These are phyloP conservation scores for Caenorhabditis angaria DNA, from an alignment of 2,888 invertebrate species.

Conservation along the genomic window DNA sequence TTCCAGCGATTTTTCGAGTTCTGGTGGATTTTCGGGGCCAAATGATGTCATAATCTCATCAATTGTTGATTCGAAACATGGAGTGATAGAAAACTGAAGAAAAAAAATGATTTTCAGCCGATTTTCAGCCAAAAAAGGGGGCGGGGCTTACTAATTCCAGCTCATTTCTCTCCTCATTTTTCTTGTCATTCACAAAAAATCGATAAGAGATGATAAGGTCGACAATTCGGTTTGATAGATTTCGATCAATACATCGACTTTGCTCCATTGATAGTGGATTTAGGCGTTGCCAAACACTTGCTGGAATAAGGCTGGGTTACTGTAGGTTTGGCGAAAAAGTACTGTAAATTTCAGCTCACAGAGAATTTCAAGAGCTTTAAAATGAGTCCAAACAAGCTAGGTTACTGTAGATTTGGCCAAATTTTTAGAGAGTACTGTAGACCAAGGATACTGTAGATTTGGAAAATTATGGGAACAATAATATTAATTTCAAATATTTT, in stretches of 20 bases:
- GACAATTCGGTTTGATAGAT: slow-evolving; percentile 26
- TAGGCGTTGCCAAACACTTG: slow-evolving; percentile 33
- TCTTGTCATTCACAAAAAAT: slow-evolving; percentile 37
- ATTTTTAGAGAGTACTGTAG: too few relatives aligned
- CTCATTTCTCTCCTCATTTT: slow-evolving; percentile 22
- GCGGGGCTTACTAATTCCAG: slow-evolving; percentile 17
- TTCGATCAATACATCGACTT: slow-evolving; percentile 22
- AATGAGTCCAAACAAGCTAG: too few relatives aligned
- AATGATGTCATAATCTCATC: slow-evolving; percentile 16
- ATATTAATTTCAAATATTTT: too few relatives aligned
- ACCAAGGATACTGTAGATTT: too few relatives aligned
- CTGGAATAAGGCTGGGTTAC: slow-evolving; percentile 12
- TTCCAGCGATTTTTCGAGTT: slow-evolving; percentile 20
- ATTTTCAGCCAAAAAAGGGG: not conserved
- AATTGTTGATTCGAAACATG: slow-evolving; percentile 27
- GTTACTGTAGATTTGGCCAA: too few relatives aligned
- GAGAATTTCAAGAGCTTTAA: too few relatives aligned
- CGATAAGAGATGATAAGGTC: slow-evolving; percentile 38
- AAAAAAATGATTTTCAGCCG: not conserved
- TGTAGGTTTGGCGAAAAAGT: not conserved
- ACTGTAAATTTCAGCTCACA: not conserved
- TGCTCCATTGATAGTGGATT: slow-evolving; percentile 32
- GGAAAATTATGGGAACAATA: too few relatives aligned
- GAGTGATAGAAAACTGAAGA: slow-evolving; percentile 22
- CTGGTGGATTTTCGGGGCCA: slow-evolving; percentile 14